phyloP scores from a whole-genome alignment of 2,797 vertebrate genomes.

The Lithobates pipiens region DNA sequence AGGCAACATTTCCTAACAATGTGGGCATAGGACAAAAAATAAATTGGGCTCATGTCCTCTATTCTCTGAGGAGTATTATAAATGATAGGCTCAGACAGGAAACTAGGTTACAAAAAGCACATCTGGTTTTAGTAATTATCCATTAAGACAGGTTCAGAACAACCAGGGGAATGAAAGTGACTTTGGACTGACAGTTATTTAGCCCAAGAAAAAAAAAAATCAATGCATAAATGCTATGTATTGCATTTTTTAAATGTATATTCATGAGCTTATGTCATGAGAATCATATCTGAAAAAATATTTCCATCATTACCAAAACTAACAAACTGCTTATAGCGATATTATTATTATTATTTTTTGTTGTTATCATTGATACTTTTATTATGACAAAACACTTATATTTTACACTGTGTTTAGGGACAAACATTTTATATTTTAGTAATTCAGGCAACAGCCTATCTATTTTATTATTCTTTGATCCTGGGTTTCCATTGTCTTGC shows the following conservation, averaged over 20 bases:
- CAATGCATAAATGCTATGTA: background rate
- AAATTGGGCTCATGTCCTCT: constrained; percentile 70
- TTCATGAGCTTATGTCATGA: background rate
- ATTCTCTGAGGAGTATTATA: constrained; percentile 69
- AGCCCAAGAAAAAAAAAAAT: constrained; percentile 19
- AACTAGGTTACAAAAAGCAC: constrained; percentile 71
- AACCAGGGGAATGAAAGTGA: constrained; percentile 27
- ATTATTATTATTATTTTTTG: background rate
- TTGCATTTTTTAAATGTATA: background rate
- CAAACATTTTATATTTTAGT: background rate
- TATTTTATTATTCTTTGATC: background rate
- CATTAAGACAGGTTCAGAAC: constrained; percentile 53
- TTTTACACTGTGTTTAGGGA: background rate
- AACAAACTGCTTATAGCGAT: background rate
- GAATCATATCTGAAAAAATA: background rate
- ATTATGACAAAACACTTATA: background rate
- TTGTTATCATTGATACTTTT: background rate
- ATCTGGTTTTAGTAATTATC: constrained; percentile 69
- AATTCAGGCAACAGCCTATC: background rate
- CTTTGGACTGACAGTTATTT: constrained; percentile 64
- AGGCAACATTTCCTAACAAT: constrained; percentile 63
- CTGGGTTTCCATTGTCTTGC: background rate
- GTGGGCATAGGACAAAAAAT: constrained; percentile 67
- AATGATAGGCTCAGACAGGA: constrained; percentile 67
- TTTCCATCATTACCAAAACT: background rate